These are phyloP conservation scores for Leptodactylus fuscus DNA, from an alignment of 2,113 vertebrate species.

Conservation along the genomic window DNA sequence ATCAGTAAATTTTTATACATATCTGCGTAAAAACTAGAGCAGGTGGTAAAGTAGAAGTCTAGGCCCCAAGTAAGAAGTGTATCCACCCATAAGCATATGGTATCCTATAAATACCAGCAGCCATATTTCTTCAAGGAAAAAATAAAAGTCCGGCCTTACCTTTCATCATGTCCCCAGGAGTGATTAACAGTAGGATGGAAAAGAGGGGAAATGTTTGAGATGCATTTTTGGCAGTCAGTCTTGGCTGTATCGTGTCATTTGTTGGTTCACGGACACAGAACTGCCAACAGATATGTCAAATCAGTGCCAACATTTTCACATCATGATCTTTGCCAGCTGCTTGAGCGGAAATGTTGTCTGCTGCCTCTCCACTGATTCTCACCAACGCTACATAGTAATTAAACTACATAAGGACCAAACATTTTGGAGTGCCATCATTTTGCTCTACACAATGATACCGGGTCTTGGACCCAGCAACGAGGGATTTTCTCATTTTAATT, in stretches of 20 bases:
- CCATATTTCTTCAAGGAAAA: constrained; percentile 12
- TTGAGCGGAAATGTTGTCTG: constrained; percentile 32
- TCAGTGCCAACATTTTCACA: constrained; percentile 24
- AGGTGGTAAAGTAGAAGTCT: not conserved
- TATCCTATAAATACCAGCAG: not conserved
- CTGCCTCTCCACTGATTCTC: constrained; percentile 42
- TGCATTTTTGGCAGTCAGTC: constrained; percentile 33
- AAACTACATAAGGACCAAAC: constrained; percentile 40
- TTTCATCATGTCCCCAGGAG: constrained; percentile 41
- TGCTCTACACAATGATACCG: not conserved
- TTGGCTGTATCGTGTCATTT: constrained; percentile 51
- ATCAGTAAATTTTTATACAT: too few species aligned
- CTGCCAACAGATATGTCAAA: constrained; percentile 43
- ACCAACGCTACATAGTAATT: constrained; percentile 25
- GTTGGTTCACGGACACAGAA: constrained; percentile 41
- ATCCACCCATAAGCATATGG: not conserved
- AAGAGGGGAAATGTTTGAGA: constrained; percentile 22
- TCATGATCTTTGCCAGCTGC: constrained; percentile 32
- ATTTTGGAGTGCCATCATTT: constrained; percentile 25
- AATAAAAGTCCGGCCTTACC: not conserved
- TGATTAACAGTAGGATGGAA: constrained; percentile 23
- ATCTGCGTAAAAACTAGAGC: too few species aligned
- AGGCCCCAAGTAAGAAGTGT: not conserved
- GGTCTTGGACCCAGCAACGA: not conserved
- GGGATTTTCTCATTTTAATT: not conserved